phyloP scores from a whole-genome alignment of 2,797 vertebrate species.

The Babyrousa celebensis region DNA sequence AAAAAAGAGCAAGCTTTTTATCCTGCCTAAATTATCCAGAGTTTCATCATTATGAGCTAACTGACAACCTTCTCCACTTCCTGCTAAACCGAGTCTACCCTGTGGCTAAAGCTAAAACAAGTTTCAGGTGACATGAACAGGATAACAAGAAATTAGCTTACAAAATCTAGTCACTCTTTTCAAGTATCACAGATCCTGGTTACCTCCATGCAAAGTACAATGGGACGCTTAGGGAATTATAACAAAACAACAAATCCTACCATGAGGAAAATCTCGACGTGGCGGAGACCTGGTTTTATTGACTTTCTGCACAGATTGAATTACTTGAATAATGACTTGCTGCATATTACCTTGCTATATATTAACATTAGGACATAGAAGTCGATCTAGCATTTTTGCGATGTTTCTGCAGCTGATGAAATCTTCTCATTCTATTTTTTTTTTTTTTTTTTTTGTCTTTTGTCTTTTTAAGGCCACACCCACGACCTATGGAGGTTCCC shows the following conservation, averaged over 20 bases:
- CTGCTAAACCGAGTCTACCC: neutral
- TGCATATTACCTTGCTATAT: neutral
- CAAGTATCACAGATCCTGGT: neutral
- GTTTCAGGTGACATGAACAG: neutral
- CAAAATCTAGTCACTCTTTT: slow-evolving; percentile 59
- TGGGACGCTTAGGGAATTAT: neutral
- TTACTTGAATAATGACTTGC: slow-evolving; percentile 1
- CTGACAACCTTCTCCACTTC: slow-evolving; percentile 70
- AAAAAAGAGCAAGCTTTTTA: slow-evolving; percentile 82
- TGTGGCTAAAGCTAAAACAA: neutral
- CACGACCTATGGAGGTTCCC: too few species aligned
- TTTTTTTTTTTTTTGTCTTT: too few species aligned
- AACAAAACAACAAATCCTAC: neutral
- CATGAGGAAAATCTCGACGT: neutral
- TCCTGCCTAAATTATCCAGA: slow-evolving; percentile 73
- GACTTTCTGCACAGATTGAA: neutral
- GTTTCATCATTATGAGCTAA: slow-evolving; percentile 67
- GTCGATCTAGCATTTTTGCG: neutral
- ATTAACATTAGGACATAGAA: neutral
- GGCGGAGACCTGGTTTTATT: neutral
- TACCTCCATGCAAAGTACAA: neutral
- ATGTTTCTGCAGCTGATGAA: neutral
- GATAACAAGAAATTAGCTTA: neutral
- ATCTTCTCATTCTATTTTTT: neutral
- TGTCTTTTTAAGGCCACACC: too few species aligned